Percentiles rank a stretch among this genome's conserved stretches.
Conservation (phyloP, 2,888 invertebrate genomes). For the Sesia bembeciformis region DNA sequence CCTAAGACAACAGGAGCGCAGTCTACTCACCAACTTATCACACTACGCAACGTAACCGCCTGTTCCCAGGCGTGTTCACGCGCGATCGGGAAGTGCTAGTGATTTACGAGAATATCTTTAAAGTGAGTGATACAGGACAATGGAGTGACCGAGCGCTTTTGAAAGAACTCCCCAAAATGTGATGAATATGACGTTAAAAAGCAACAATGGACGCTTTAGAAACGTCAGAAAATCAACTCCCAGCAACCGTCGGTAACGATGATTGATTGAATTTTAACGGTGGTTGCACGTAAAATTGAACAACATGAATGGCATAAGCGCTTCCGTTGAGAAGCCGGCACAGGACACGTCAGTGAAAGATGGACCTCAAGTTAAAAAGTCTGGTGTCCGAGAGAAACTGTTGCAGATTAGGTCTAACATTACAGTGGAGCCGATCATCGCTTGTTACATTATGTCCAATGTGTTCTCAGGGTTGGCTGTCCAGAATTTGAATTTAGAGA, state of each 20-base stretch:
- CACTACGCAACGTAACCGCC: constrained; percentile 17
- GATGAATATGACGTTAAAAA: neutral
- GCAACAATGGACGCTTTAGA: neutral
- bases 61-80: neutral
- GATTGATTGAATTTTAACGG: constrained; percentile 28
- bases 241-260: constrained; percentile 14
- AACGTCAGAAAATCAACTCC: neutral
- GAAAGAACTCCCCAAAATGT: neutral
- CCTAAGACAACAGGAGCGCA: constrained; percentile 61
- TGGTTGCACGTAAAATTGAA: constrained; percentile 6
- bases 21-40: constrained; percentile 39
- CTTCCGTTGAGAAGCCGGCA: constrained; percentile 41
- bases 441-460: constrained; percentile 80
- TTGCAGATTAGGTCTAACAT: constrained; percentile 73
- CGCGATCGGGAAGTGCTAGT: neutral
- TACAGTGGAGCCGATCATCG: constrained; percentile 80
- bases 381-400: constrained; percentile 53
- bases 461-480: constrained; percentile 83
- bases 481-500: constrained; percentile 89
- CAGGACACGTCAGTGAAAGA: constrained; percentile 34
- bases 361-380: constrained; percentile 35
- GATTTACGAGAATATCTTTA: neutral
- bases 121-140: neutral
- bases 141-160: neutral
- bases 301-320: constrained; percentile 61